Evolutionary conservation across 2,797 vertebrate species (phyloP).

Genomic region (Diglossa cyanea): DNA sequence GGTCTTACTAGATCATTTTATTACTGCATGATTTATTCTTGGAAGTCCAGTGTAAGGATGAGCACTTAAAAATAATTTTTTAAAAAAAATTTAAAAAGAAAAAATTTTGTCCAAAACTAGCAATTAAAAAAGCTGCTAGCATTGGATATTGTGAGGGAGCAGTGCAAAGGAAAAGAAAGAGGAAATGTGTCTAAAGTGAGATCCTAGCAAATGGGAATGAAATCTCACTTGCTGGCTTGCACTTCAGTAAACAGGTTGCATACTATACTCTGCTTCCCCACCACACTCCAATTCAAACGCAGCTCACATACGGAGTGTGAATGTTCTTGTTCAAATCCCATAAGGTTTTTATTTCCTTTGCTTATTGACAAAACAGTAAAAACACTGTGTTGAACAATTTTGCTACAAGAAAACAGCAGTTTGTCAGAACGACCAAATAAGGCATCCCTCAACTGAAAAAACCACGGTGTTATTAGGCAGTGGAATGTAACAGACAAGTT

Average conservation of each 20-base stretch:
- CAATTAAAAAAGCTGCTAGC: not conserved
- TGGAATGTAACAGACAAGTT: not conserved
- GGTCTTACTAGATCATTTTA: not conserved
- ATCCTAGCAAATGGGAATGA: not conserved
- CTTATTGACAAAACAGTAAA: constrained; percentile 63
- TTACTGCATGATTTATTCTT: not conserved
- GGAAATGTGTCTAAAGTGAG: constrained; percentile 10
- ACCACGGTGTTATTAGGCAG: not conserved
- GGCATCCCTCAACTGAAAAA: constrained; percentile 33
- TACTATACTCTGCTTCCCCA: constrained; percentile 22
- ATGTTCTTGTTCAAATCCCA: constrained; percentile 61
- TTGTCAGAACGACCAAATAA: constrained; percentile 49
- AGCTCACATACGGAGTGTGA: constrained; percentile 69
- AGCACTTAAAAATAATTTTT: not conserved
- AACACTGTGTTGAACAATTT: constrained; percentile 57
- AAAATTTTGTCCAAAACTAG: not conserved
- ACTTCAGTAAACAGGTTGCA: constrained; percentile 27
- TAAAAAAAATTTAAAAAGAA: not conserved
- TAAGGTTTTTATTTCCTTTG: constrained; percentile 66
- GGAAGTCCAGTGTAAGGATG: not conserved
- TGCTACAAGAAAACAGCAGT: constrained; percentile 66
- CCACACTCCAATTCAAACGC: constrained; percentile 58
- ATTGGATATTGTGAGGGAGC: not conserved
- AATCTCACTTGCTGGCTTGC: constrained; percentile 30
- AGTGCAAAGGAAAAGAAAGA: not conserved